Percentiles rank a stretch among this genome's conserved stretches.
Evolutionary conservation across 2,797 vertebrate species (phyloP).

Genomic region (Schizothorax lantsangensis): DNA sequence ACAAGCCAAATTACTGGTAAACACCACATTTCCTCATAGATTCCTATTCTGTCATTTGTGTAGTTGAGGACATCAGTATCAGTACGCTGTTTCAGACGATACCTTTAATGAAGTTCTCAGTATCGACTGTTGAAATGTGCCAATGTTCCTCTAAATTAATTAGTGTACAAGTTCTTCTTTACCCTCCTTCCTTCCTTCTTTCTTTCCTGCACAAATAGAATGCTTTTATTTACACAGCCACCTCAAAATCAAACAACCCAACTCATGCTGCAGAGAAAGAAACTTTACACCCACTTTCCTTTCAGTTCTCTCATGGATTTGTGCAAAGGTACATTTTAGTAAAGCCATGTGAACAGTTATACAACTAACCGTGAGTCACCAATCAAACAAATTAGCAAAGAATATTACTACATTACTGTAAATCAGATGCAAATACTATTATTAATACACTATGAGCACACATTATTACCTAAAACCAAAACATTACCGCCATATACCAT

Average conservation of each 20-base stretch:
- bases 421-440: not conserved
- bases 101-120: not conserved
- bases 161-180: not conserved
- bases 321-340: not conserved
- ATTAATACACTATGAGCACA: not conserved
- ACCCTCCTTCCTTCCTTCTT: not conserved
- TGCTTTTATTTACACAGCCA: not conserved
- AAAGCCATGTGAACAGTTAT: not conserved
- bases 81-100: not conserved
- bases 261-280: not conserved
- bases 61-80: not conserved
- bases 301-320: not conserved
- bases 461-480: not conserved
- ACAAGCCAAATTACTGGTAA: not conserved
- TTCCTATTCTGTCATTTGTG: not conserved
- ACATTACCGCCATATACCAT: not conserved
- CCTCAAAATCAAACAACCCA: conserved; percentile 27
- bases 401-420: not conserved
- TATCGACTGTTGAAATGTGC: not conserved
- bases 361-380: not conserved
- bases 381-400: not conserved
- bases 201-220: not conserved
- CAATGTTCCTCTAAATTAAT: conserved; percentile 12
- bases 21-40: not conserved
- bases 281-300: conserved; percentile 26